Conservation (phyloP, 1,140 invertebrate genomes). For the Camponotus floridanus region DNA sequence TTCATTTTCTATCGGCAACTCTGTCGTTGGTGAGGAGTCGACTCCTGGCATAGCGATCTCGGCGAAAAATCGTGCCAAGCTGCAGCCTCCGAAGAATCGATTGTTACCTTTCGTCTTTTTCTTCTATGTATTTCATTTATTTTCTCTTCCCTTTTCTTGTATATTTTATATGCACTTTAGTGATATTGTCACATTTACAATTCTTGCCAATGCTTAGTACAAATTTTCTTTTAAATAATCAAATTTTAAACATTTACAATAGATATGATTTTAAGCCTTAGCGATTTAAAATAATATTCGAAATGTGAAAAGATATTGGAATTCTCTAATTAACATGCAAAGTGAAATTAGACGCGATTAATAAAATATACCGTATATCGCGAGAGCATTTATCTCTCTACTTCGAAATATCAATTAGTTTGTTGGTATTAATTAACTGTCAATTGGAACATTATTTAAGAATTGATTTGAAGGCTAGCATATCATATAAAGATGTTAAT, state of each 20-base stretch:
- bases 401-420: conserved; percentile 52
- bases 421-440: conserved; percentile 56
- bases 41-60: conserved; percentile 70
- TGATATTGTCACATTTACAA: background rate
- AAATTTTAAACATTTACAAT: background rate
- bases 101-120: conserved; percentile 70
- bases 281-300: conserved; percentile 1
- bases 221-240: background rate
- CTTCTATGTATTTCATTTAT: background rate
- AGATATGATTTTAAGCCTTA: background rate
- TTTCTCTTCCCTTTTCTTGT: conserved; percentile 19
- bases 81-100: conserved; percentile 73
- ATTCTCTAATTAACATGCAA: conserved; percentile 48
- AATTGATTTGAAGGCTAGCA: conserved; percentile 58
- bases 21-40: conserved; percentile 60
- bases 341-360: conserved; percentile 27
- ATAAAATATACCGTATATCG: conserved; percentile 34
- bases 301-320: conserved; percentile 21
- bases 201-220: background rate
- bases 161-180: background rate
- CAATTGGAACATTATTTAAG: conserved; percentile 49
- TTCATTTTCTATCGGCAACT: conserved; percentile 47
- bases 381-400: conserved; percentile 34
- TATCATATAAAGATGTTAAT: conserved; percentile 21
- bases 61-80: conserved; percentile 70